phyloP scores from a whole-genome alignment of 2,888 invertebrate species.

The Hemistola chrysoprasaria region DNA sequence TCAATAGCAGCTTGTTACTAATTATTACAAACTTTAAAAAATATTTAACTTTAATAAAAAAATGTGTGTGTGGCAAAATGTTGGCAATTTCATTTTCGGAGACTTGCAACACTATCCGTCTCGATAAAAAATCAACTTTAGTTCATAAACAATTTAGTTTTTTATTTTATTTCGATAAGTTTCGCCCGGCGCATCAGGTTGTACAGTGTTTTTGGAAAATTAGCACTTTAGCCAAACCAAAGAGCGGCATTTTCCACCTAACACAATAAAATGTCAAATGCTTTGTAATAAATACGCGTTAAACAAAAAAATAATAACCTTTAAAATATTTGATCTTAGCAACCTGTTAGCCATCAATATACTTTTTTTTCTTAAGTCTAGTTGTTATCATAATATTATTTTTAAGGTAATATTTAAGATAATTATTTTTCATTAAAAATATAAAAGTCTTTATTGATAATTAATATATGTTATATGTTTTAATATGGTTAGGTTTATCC shows the following conservation, averaged over 20 bases:
- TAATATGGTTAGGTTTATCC: conserved; percentile 22
- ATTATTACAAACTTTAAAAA: no score
- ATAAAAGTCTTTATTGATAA: conserved; percentile 8
- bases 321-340: conserved; percentile 26
- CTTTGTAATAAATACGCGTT: conserved; percentile 60
- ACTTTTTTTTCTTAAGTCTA: conserved; percentile 28
- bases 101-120: no score
- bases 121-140: no score
- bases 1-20: no score
- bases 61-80: no score
- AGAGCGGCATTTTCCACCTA: conserved; percentile 53
- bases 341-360: conserved; percentile 38
- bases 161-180: conserved; percentile 59
- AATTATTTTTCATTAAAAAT: conserved; percentile 14
- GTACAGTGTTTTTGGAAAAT: conserved; percentile 33
- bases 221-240: conserved; percentile 52
- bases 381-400: conserved; percentile 45
- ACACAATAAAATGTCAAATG: conserved; percentile 28
- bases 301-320: conserved; percentile 30
- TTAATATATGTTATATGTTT: conserved; percentile 7
- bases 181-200: conserved; percentile 42
- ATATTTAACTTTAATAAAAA: no score
- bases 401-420: conserved; percentile 30
- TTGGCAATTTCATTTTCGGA: no score
- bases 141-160: conserved; percentile 22